Evolutionary conservation across 2,888 invertebrate genomes (phyloP).

Genomic region (Smittia aterrima): DNA sequence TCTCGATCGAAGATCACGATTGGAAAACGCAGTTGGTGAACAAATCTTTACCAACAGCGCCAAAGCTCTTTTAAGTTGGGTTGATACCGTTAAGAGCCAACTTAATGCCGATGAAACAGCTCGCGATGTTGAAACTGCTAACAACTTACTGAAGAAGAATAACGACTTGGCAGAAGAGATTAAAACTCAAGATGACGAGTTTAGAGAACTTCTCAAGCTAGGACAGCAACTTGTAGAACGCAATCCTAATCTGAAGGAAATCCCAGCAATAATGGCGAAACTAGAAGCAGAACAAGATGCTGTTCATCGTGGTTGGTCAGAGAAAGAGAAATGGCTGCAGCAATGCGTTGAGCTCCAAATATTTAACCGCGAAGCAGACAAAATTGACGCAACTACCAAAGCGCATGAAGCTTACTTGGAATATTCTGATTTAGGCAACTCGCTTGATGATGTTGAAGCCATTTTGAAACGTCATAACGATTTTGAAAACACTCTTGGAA

Average conservation of each 20-base stretch:
- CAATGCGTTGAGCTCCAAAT: slow-evolving; percentile 86
- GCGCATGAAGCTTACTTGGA: slow-evolving; percentile 93
- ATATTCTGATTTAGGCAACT: slow-evolving; percentile 80
- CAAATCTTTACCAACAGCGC: slow-evolving; percentile 89
- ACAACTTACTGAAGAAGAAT: slow-evolving; percentile 84
- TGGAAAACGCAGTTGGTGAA: slow-evolving; percentile 93
- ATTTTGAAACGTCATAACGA: slow-evolving; percentile 90
- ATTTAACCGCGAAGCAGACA: slow-evolving; percentile 94
- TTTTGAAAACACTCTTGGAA: slow-evolving; percentile 85
- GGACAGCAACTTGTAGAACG: slow-evolving; percentile 71
- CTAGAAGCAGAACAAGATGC: slow-evolving; percentile 73
- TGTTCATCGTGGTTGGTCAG: slow-evolving; percentile 76
- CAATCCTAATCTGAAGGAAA: slow-evolving; percentile 73
- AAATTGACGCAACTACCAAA: slow-evolving; percentile 92
- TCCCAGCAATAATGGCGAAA: slow-evolving; percentile 70
- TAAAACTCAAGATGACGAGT: slow-evolving; percentile 85
- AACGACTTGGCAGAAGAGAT: slow-evolving; percentile 89
- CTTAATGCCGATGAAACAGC: slow-evolving; percentile 76
- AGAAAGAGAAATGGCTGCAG: slow-evolving; percentile 80
- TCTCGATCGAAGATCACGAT: slow-evolving; percentile 72
- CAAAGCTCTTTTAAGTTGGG: slow-evolving; percentile 78
- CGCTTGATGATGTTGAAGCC: slow-evolving; percentile 88
- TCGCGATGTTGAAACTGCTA: slow-evolving; percentile 89
- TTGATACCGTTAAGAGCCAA: slow-evolving; percentile 73
- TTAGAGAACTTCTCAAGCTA: slow-evolving; percentile 76